Percentiles rank a stretch among this genome's conserved stretches.
Conservation (phyloP, 2,888 invertebrate genomes). For the Calliscelio sp. region DNA sequence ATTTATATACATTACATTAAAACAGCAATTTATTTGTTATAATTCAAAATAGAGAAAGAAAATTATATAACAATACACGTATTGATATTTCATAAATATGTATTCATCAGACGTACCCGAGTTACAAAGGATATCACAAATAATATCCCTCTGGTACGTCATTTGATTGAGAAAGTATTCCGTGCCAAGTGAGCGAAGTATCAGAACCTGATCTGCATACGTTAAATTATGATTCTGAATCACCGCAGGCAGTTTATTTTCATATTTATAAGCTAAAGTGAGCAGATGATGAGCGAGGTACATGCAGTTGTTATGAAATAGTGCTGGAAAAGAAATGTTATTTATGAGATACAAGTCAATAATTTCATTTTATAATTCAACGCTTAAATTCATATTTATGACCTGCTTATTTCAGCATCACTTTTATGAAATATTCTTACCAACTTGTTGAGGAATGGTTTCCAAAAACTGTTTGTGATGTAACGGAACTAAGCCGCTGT, state of each 20-base stretch:
- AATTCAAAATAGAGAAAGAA: no score
- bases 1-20: no score
- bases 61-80: no score
- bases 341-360: no score
- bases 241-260: conserved; percentile 88
- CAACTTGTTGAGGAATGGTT: conserved; percentile 95
- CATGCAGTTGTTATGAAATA: conserved; percentile 97
- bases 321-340: conserved; percentile 87
- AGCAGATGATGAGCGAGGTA: conserved; percentile 92
- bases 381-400: no score
- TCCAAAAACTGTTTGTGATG: conserved; percentile 93
- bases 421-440: no score
- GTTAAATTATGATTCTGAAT: conserved; percentile 88
- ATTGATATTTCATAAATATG: no score
- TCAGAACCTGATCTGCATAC: conserved; percentile 90
- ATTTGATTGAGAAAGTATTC: conserved; percentile 91
- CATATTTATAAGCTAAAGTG: conserved; percentile 90
- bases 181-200: conserved; percentile 90
- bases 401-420: no score
- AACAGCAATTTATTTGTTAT: no score
- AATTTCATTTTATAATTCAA: no score
- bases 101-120: conserved; percentile 88
- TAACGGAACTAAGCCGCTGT: conserved; percentile 92
- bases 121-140: conserved; percentile 91
- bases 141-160: conserved; percentile 91